These are phyloP conservation scores for Trinorchestia longiramus DNA, from an alignment of 1,140 invertebrate species.

Conservation along the genomic window DNA sequence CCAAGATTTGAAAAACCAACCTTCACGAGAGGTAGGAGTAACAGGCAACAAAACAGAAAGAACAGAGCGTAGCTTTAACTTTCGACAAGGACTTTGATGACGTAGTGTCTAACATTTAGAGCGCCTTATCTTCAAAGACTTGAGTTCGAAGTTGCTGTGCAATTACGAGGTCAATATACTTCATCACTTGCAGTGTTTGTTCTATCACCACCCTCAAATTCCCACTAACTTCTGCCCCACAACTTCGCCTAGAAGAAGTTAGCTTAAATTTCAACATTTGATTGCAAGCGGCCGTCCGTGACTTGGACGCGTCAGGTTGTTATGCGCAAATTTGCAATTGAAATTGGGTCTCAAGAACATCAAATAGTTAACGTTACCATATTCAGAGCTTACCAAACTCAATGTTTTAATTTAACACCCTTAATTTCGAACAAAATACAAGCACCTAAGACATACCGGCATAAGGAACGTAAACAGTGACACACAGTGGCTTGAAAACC, in stretches of 20 bases:
- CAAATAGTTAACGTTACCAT: neutral
- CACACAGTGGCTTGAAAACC: too few species aligned
- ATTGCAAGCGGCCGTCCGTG: neutral
- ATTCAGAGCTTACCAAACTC: neutral
- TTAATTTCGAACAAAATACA: too few species aligned
- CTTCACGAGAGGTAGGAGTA: neutral
- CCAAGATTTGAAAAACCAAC: neutral
- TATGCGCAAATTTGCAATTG: neutral
- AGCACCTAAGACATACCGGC: too few species aligned
- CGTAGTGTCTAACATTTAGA: neutral
- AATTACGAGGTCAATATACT: conserved; percentile 13
- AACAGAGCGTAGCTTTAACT: neutral
- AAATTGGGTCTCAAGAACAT: neutral
- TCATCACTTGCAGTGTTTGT: conserved; percentile 15
- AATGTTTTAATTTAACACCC: neutral
- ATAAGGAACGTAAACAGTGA: too few species aligned
- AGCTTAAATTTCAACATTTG: conserved; percentile 14
- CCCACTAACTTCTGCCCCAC: neutral
- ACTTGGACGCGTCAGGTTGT: neutral
- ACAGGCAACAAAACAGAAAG: neutral
- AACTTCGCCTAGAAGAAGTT: conserved; percentile 10
- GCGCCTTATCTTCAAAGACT: neutral
- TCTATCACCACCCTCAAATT: conserved; percentile 35
- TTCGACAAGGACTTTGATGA: neutral
- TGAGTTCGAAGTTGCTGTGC: neutral